These are phyloP conservation scores for Mactra quadrangularis DNA, from an alignment of 1,140 invertebrate species.

Conservation along the genomic window DNA sequence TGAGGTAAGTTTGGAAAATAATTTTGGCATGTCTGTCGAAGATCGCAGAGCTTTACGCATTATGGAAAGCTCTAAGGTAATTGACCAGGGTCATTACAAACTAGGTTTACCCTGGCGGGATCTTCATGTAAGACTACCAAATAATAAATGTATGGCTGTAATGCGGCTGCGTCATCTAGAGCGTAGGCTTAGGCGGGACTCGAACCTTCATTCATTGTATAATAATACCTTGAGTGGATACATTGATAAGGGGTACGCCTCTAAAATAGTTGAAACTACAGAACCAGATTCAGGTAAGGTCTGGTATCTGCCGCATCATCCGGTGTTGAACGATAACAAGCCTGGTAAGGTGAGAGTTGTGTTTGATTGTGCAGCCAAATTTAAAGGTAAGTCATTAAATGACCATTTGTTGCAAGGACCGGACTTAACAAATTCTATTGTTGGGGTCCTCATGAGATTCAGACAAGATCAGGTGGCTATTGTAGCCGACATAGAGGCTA, in stretches of 20 bases:
- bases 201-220: not conserved
- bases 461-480: slow-evolving; percentile 65
- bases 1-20: not conserved
- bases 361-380: slow-evolving; percentile 66
- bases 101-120: slow-evolving; percentile 19
- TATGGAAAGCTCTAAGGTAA: not conserved
- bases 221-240: slow-evolving; percentile 2
- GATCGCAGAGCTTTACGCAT: slow-evolving; percentile 3
- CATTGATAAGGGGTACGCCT: slow-evolving; percentile 24
- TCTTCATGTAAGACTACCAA: not conserved
- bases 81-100: slow-evolving; percentile 7
- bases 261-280: not conserved
- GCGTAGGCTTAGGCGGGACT: not conserved
- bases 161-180: not conserved
- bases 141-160: too few species aligned
- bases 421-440: slow-evolving; percentile 77
- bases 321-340: slow-evolving; percentile 62
- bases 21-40: slow-evolving; percentile 21
- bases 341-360: slow-evolving; percentile 65
- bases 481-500: slow-evolving; percentile 61
- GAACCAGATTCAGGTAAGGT: not conserved
- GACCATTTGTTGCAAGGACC: slow-evolving; percentile 73
- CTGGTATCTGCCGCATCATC: slow-evolving; percentile 69
- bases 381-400: slow-evolving; percentile 72
- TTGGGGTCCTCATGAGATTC: slow-evolving; percentile 69